Evolutionary conservation across 1,140 invertebrate genomes (phyloP).

Genomic region (Papilio dardanus): DNA sequence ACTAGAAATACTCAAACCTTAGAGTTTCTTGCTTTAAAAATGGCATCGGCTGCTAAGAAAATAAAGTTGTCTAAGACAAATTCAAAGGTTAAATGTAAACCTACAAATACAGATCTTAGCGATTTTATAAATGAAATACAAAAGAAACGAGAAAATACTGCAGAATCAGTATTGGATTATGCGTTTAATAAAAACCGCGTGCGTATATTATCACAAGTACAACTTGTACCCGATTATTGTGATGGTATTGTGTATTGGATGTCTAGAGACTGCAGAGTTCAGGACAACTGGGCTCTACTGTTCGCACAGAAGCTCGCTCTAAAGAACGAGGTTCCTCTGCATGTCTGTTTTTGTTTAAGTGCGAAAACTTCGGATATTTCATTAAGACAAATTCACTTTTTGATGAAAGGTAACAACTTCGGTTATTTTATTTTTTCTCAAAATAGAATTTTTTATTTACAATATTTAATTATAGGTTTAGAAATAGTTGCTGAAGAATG

Average conservation of each 20-base stretch:
- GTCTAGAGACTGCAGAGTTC: slow-evolving; percentile 92
- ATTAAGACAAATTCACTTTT: slow-evolving; percentile 90
- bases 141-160: slow-evolving; percentile 78
- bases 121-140: slow-evolving; percentile 73
- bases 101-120: slow-evolving; percentile 42
- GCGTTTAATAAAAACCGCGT: slow-evolving; percentile 92
- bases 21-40: slow-evolving; percentile 43
- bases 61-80: slow-evolving; percentile 53
- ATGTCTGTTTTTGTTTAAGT: slow-evolving; percentile 92
- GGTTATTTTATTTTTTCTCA: too few species aligned
- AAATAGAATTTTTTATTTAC: too few species aligned
- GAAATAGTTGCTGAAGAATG: slow-evolving; percentile 89
- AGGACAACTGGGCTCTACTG: slow-evolving; percentile 96
- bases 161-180: slow-evolving; percentile 86
- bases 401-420: slow-evolving; percentile 85
- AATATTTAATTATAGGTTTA: slow-evolving; percentile 80
- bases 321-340: slow-evolving; percentile 91
- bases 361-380: slow-evolving; percentile 92
- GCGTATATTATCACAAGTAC: slow-evolving; percentile 85
- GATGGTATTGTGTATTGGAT: slow-evolving; percentile 94
- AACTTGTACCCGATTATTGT: slow-evolving; percentile 85
- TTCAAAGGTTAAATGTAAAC: slow-evolving; percentile 41
- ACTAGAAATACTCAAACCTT: not conserved
- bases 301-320: slow-evolving; percentile 93
- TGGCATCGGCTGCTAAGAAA: slow-evolving; percentile 71